A percentile compares a stretch with the other conserved stretches of the same genome.
phyloP scores from a whole-genome alignment of 2,888 invertebrate genomes.

The Aromia moschata region DNA sequence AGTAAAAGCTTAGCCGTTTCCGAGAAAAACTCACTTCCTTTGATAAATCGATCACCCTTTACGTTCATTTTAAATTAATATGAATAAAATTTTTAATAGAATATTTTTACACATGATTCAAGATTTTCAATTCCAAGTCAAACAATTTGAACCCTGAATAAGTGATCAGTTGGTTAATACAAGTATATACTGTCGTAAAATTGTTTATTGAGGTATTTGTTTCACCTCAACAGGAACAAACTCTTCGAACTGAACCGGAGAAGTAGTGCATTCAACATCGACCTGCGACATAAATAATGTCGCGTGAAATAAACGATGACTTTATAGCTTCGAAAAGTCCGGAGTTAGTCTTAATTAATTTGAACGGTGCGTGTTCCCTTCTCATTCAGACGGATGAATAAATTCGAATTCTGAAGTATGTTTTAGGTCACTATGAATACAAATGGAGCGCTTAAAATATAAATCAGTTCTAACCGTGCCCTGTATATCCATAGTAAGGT shows the following conservation, averaged over 20 bases:
- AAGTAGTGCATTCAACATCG: not conserved
- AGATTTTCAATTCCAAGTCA: too few relatives aligned
- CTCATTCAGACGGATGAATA: conserved; percentile 45
- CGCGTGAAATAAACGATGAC: conserved; percentile 44
- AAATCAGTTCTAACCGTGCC: conserved; percentile 37
- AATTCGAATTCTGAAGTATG: conserved; percentile 42
- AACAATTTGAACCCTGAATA: too few relatives aligned
- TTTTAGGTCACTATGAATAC: conserved; percentile 37
- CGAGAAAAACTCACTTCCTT: too few relatives aligned
- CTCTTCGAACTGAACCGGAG: not conserved
- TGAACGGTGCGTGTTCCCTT: conserved; percentile 46
- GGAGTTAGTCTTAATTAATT: conserved; percentile 49
- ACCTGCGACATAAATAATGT: conserved; percentile 40
- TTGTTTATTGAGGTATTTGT: too few relatives aligned
- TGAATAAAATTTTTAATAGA: too few relatives aligned
- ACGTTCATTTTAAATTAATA: too few relatives aligned
- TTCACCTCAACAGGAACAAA: too few relatives aligned
- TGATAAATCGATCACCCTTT: too few relatives aligned
- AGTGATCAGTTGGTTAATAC: too few relatives aligned
- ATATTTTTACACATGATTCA: too few relatives aligned
- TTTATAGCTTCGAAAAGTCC: conserved; percentile 41
- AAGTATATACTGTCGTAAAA: too few relatives aligned
- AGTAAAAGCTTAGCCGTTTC: too few relatives aligned
- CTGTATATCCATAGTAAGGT: conserved; percentile 4
- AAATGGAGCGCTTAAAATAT: conserved; percentile 37